A percentile compares a stretch with the other conserved stretches of the same genome.
Conservation (phyloP, 2,797 vertebrate species). For the Gallirallus australis region DNA sequence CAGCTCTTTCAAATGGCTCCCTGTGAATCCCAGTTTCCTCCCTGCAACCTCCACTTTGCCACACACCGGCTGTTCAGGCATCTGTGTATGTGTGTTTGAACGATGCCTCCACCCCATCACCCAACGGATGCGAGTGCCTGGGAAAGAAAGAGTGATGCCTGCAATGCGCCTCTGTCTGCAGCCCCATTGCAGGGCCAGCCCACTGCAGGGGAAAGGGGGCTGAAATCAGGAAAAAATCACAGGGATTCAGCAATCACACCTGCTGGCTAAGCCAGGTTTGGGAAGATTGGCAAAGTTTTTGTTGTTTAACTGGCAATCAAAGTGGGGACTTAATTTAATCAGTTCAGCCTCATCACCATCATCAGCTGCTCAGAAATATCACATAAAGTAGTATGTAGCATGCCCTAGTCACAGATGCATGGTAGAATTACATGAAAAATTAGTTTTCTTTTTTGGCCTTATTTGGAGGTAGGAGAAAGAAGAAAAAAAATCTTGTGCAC, state of each 20-base stretch:
- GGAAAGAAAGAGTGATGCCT: neutral
- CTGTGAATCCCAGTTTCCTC: neutral
- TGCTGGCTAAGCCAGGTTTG: neutral
- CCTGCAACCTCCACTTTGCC: neutral
- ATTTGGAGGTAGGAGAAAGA: neutral
- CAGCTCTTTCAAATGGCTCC: neutral
- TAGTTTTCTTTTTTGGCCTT: neutral
- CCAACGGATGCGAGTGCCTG: accelerated
- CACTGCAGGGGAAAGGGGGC: neutral
- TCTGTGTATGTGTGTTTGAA: neutral
- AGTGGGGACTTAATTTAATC: neutral
- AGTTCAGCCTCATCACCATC: neutral
- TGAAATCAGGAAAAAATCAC: neutral
- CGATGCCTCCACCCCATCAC: neutral
- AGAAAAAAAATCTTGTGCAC: neutral
- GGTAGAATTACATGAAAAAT: neutral
- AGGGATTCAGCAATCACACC: neutral
- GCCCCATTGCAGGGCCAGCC: neutral
- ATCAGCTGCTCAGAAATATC: neutral
- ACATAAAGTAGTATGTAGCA: accelerated
- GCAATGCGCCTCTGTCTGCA: neutral
- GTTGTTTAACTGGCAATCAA: neutral
- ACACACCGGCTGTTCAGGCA: neutral
- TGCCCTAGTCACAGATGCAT: neutral
- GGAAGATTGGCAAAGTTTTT: neutral